phyloP scores from a whole-genome alignment of 2,888 invertebrate species.

The Protonemura montana region DNA sequence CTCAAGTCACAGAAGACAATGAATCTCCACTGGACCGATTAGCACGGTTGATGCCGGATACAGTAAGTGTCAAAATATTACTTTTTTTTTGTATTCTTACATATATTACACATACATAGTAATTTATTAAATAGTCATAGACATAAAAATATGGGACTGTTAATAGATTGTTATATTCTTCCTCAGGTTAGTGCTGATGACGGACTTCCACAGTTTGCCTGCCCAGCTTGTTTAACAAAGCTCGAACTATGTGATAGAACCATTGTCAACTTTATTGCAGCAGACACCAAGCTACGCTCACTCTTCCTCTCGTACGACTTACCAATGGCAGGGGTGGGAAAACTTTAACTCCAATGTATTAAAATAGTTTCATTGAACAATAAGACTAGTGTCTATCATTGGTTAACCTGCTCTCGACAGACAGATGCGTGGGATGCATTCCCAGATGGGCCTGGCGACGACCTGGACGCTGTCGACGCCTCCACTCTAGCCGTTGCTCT shows the following conservation, averaged over 20 bases:
- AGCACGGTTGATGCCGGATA: not conserved
- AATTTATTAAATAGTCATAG: no score
- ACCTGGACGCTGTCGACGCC: not conserved
- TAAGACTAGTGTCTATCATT: no score
- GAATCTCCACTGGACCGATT: not conserved
- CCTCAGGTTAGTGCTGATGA: constrained; percentile 37
- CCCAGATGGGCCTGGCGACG: not conserved
- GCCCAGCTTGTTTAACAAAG: constrained; percentile 30
- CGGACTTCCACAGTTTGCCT: constrained; percentile 43
- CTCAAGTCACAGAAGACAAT: not conserved
- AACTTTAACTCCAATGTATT: no score
- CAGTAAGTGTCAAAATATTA: not conserved
- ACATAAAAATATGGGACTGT: no score
- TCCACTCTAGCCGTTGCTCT: not conserved
- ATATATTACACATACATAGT: no score
- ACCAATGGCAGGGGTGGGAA: constrained; percentile 9
- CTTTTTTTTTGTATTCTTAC: no score
- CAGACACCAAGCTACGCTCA: constrained; percentile 40
- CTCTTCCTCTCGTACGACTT: constrained; percentile 25
- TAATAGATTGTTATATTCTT: not conserved
- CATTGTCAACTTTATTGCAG: constrained; percentile 22
- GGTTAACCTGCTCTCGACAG: not conserved
- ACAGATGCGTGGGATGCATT: not conserved
- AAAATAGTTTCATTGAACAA: not conserved
- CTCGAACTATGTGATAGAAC: constrained; percentile 32